Base-by-base conservation (phyloP, 1,140 invertebrate genomes). In the Spodoptera frugiperda region DNA sequence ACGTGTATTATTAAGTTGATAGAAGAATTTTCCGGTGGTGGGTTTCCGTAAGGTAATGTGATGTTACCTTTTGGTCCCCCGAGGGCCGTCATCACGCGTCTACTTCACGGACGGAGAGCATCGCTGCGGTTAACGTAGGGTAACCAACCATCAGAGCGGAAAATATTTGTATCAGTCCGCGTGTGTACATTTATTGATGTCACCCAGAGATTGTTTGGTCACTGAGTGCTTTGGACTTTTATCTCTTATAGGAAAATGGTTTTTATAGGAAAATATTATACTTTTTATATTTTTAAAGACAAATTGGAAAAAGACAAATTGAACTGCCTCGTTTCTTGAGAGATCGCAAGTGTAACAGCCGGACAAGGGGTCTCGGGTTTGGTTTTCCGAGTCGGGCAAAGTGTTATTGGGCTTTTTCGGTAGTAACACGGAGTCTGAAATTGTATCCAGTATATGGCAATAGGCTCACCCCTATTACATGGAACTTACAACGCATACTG, bases 31-130 rank as follows among this genome's bases (percentile, higher is more conserved):
- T 46, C 57, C 48, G 57, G 48, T 39, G 19, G 46, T 59, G 59
- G 57, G 46, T 75, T 75, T 75, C 48, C 19, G 72, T 65, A 44
- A 75, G 72, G 72, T 63, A 75, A 75, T 53, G 59, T 75, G 44
- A 75, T 63, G 72, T 63, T 63, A 75, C 48, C 57, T 65, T 53
- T 44, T 0, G 9, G 72, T 75, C 72, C 59, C 72, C 59, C 14
- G 72, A 59, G 72, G 39, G 25, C 10, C 14, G 46, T 46, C 46
- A 74, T 74, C 72, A 74, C 46, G 57, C 46, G 55, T 51, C 57
- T 51, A 51, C 57, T 53, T 75, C 72, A 74, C 72, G 71, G 46
- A 0, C 15, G 17, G 55, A 73, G 55, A 61, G 68, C 53, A 55
- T 48, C 70, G 53, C 14, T 12, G 48, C 71, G 57, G 57, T 61